phyloP scores from a whole-genome alignment of 1,140 invertebrate species.

The Melipona quadrifasciata region DNA sequence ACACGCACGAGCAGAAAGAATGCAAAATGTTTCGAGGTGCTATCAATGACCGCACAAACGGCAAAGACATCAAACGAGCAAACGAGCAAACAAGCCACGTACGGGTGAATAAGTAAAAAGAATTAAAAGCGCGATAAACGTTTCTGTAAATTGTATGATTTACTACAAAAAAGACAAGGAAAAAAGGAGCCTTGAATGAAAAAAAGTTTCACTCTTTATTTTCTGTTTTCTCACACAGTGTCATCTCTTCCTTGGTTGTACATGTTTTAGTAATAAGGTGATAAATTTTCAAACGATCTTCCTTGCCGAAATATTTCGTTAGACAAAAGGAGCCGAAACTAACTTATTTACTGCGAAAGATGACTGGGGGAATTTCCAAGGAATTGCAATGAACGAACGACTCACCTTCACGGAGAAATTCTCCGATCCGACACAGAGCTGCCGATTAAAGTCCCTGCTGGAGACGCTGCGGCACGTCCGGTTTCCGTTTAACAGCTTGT shows the following conservation, averaged over 20 bases:
- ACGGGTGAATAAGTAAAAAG: background rate
- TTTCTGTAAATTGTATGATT: too few species aligned
- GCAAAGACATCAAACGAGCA: background rate
- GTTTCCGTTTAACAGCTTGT: slow-evolving; percentile 85
- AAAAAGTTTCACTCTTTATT: too few species aligned
- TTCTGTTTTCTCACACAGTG: too few species aligned
- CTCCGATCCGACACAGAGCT: slow-evolving; percentile 84
- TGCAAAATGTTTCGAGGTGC: background rate
- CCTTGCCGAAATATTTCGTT: too few species aligned
- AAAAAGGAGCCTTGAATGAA: too few species aligned
- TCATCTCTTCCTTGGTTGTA: too few species aligned
- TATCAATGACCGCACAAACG: background rate
- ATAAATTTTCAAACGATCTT: too few species aligned
- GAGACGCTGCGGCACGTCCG: slow-evolving; percentile 85
- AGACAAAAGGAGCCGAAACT: too few species aligned
- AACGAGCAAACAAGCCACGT: background rate
- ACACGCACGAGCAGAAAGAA: background rate
- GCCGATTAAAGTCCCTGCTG: slow-evolving; percentile 86
- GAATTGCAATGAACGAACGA: background rate
- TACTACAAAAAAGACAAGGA: too few species aligned
- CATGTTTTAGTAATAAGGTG: too few species aligned
- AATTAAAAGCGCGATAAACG: background rate
- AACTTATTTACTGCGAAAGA: background rate
- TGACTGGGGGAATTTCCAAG: background rate
- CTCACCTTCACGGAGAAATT: slow-evolving; percentile 78